phyloP scores from a whole-genome alignment of 2,113 vertebrate genomes.

The Chlamydotis undulata region DNA sequence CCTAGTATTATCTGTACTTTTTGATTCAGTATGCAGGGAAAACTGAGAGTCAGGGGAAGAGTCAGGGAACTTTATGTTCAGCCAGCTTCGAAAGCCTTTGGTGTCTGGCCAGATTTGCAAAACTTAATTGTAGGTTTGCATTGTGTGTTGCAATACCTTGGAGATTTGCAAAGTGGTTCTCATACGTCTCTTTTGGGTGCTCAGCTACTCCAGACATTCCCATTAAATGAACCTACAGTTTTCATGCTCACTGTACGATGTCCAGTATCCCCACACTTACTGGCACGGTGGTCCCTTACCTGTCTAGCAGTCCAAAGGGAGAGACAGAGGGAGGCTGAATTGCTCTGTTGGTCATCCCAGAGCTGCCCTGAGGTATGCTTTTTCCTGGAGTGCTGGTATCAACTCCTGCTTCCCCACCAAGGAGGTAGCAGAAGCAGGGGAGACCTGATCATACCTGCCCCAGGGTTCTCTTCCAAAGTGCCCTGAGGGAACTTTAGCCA shows the following conservation, averaged over 20 bases:
- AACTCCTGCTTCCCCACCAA: background rate
- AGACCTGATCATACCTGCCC: background rate
- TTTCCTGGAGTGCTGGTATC: background rate
- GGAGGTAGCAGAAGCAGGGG: background rate
- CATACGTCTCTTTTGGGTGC: background rate
- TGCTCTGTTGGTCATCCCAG: background rate
- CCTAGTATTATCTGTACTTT: constrained; percentile 36
- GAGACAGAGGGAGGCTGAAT: background rate
- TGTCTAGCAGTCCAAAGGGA: background rate
- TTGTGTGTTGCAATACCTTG: constrained; percentile 25
- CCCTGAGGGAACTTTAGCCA: background rate
- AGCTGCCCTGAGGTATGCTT: background rate
- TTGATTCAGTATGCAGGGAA: constrained; percentile 8
- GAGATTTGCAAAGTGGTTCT: background rate
- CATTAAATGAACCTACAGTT: background rate
- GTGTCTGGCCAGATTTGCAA: constrained; percentile 39
- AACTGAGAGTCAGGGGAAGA: constrained; percentile 14
- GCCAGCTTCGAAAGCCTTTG: constrained; percentile 47
- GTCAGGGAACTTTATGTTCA: constrained; percentile 51
- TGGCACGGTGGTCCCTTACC: background rate
- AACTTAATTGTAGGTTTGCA: constrained; percentile 14
- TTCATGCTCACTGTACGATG: fast-evolving
- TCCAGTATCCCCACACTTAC: fast-evolving
- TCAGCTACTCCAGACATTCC: background rate
- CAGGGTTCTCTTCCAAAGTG: background rate